Evolutionary conservation across 1,140 invertebrate species (phyloP).

Genomic region (Drosophila jambulina): DNA sequence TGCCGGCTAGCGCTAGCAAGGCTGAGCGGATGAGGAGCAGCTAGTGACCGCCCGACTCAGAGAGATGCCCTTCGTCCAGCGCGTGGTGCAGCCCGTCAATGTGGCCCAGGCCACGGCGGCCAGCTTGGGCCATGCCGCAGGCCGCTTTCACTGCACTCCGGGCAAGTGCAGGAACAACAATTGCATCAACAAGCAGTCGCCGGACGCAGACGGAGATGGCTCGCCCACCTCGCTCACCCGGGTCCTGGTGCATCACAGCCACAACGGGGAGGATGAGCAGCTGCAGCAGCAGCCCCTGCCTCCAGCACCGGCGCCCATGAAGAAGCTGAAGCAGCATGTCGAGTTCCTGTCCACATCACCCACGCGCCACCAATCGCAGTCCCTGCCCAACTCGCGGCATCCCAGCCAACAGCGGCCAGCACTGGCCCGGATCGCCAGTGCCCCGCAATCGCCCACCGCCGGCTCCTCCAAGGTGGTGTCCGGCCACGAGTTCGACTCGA

Average conservation of each 20-base stretch:
- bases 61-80: slow-evolving; percentile 90
- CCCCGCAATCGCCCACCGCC: slow-evolving; percentile 70
- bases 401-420: slow-evolving; percentile 64
- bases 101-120: slow-evolving; percentile 88
- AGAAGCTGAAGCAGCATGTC: slow-evolving; percentile 80
- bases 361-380: slow-evolving; percentile 59
- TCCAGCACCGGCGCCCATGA: slow-evolving; percentile 68
- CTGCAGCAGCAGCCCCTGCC: slow-evolving; percentile 52
- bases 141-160: slow-evolving; percentile 72
- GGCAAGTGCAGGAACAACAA: slow-evolving; percentile 84
- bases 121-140: slow-evolving; percentile 84
- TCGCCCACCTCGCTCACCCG: slow-evolving; percentile 45
- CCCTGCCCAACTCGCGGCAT: slow-evolving; percentile 70
- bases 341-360: slow-evolving; percentile 74
- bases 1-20: slow-evolving; percentile 16
- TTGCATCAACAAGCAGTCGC: slow-evolving; percentile 73
- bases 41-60: slow-evolving; percentile 33
- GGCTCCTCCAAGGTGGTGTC: slow-evolving; percentile 70
- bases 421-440: slow-evolving; percentile 50
- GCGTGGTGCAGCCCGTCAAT: slow-evolving; percentile 89
- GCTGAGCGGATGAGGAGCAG: slow-evolving; percentile 41
- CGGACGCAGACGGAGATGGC: slow-evolving; percentile 31
- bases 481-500: slow-evolving; percentile 90
- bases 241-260: slow-evolving; percentile 54
- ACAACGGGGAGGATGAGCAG: slow-evolving; percentile 28